Base-by-base conservation (phyloP, 2,888 invertebrate genomes). In the Andrena minutula region DNA sequence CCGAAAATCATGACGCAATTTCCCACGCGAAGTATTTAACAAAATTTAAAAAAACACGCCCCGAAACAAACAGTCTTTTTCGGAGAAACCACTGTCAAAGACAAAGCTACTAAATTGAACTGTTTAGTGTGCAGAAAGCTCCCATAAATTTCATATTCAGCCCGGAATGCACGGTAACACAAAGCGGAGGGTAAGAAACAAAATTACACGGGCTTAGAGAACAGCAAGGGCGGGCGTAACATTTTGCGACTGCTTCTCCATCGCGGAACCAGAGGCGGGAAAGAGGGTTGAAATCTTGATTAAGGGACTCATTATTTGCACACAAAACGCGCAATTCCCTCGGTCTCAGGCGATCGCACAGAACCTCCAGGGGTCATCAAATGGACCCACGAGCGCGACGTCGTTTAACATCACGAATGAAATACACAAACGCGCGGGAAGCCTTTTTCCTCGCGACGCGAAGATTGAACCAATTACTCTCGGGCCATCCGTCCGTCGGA, bases 231-330 rank as follows among this genome's bases (percentile, higher is more conserved):
- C 12, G 26, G 7, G 30, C 20, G 20, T 26, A 26, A 28, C 20
- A 6, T 28, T 53, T 64, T 53, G 35, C 26, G 28, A 32, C n/a
- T 12, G 8, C 8, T 12, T 49, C 20, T 23, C 23, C 61, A 7
- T 16, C 7, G 64, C 4, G 23, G 23, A 56, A 12, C 23, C 41
- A 6, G 10, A 12, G 10, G 16, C 30, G 12, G 7, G 12, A 70
- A 20, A 6, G 12, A 2, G 41, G 51, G 35, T 53, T 32, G 32
- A 64, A 73, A 56, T 41, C 28, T 53, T 64, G 63, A 56, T 53
- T 35, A 64, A 64, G 63, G 10, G 16, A 35, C 28, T 64, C 64
- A 12, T 53, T 73, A 64, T 64, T 73, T 56, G n/a, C 26, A 26
- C 63, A 32, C 32, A 32, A n/a, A 64, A 8, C 26, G 8, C 26